Base-by-base conservation (phyloP, 23 tunicate genomes). In the Styela clava region DNA sequence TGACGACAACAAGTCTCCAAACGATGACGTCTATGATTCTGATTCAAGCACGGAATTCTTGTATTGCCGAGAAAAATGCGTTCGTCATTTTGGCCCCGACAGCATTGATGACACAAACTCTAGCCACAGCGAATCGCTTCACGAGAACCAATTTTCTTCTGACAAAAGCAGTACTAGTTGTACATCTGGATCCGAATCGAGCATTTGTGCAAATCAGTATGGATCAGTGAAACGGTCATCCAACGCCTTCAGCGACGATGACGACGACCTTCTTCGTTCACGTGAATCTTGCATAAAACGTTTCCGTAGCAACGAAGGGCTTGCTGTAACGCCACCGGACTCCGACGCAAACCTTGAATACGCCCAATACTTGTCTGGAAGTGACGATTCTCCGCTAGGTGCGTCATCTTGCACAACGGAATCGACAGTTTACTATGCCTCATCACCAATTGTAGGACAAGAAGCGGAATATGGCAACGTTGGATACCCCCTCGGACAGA, bases 291-390 rank as follows among this genome's bases (percentile, higher is more conserved):
- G 16, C 71, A 67, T 67, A 16, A 67, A 67, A 29, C 71, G 71
- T 25, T 29, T 67, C 30, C 30, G 71, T 18, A 67, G 71, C 71
- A 67, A 67, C 71, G 71, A 67, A 67, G 71, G 71, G 16, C 31
- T 67, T 18, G 71, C 71, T 18, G 71, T 67, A 16, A 67, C 71
- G 16, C 71, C 71, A 18, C 71, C 71, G 16, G 71, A 67, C 12
- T 24, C 30, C n/a, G 31, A 67, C 16, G 12, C 71, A 24, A 67
- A 29, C 0, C 56, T 5, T 5, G 56, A 44, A 5, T 67, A 67
- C 71, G 19, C 21, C 0, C n/a, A 67, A 16, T 25, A 0, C 2
- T 25, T 27, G 12, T 67, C 71, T 1, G 30, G 16, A 67, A 29
- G 31, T 22, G 31, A 18, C 31, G 71, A 67, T 67, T 67, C 31